phyloP scores from a whole-genome alignment of 1,140 invertebrate species.

The Phortica variegata region DNA sequence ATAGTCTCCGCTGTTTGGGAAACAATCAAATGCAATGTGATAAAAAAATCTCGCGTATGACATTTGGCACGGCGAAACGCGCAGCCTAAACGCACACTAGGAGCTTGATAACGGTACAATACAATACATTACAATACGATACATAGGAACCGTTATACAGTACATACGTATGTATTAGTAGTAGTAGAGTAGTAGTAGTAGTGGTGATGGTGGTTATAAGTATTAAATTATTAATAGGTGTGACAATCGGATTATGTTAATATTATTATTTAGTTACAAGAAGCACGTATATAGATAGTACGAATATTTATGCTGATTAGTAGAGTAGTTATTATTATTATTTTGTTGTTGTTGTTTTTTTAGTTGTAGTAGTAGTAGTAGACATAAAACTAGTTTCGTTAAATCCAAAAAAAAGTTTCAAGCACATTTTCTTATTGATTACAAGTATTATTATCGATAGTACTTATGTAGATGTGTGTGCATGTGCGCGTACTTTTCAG shows the following conservation, averaged over 20 bases:
- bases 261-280: conserved; percentile 36
- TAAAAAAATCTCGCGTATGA: no score
- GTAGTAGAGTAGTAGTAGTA: conserved; percentile 5
- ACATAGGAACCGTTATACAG: conserved; percentile 16
- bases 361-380: conserved; percentile 30
- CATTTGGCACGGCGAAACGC: no score
- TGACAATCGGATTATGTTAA: conserved; percentile 19
- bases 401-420: background rate
- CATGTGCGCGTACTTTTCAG: conserved; percentile 13
- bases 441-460: conserved; percentile 22
- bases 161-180: conserved; percentile 7
- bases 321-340: conserved; percentile 34
- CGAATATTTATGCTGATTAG: conserved; percentile 31
- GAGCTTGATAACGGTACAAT: conserved; percentile 20
- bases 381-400: conserved; percentile 25
- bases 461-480: no score
- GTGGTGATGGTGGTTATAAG: no score
- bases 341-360: conserved; percentile 19
- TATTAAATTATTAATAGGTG: conserved; percentile 31
- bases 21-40: conserved; percentile 43
- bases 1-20: conserved; percentile 70
- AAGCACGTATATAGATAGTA: conserved; percentile 44
- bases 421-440: no score
- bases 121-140: conserved; percentile 31
- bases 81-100: conserved; percentile 21